Evolutionary conservation across 2,797 vertebrate genomes (phyloP).

Genomic region (Melanotaenia parkinsoni): DNA sequence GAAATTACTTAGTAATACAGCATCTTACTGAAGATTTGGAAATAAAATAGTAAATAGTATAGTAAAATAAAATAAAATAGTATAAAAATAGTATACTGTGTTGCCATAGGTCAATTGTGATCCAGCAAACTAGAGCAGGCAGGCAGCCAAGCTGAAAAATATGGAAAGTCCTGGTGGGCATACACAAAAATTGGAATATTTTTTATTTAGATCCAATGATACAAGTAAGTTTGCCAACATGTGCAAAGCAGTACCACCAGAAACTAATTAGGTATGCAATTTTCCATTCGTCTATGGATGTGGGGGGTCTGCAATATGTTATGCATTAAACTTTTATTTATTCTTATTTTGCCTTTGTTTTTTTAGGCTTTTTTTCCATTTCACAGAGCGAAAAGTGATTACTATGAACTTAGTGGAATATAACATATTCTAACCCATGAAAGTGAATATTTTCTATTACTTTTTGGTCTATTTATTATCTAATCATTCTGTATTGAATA

Average conservation of each 20-base stretch:
- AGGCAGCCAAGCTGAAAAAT: background rate
- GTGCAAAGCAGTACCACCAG: background rate
- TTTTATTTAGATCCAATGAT: background rate
- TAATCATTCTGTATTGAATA: background rate
- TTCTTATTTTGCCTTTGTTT: background rate
- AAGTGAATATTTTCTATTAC: background rate
- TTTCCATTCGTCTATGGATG: no score
- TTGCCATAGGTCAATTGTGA: conserved; percentile 2
- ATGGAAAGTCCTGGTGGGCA: background rate
- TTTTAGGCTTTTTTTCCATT: conserved; percentile 4
- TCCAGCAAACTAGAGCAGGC: background rate
- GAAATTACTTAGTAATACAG: conserved; percentile 26
- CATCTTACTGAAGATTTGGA: background rate
- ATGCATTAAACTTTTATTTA: background rate
- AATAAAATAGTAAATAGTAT: background rate
- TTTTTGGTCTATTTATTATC: background rate
- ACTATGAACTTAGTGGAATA: background rate
- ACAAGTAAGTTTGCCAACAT: background rate
- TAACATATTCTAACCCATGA: background rate
- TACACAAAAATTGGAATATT: conserved; percentile 15
- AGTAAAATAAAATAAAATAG: no score
- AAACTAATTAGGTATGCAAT: background rate
- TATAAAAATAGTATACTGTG: background rate
- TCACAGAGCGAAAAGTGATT: background rate
- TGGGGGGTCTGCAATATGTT: background rate